Conservation (phyloP, 2,888 invertebrate genomes). For the Clivina fossor region DNA sequence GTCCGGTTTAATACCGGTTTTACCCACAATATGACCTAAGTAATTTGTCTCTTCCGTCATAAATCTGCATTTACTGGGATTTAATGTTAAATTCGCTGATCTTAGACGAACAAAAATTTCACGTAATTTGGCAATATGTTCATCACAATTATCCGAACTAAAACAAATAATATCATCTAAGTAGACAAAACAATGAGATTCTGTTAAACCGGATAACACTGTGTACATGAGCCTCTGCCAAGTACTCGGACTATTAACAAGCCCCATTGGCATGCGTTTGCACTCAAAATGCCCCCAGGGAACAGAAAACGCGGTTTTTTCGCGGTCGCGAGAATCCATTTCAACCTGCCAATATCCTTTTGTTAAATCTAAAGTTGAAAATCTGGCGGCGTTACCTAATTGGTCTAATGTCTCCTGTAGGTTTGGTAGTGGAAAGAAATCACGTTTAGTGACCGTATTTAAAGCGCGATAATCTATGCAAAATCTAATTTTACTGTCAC, state of each 20-base stretch:
- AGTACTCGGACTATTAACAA: slow-evolving; percentile 41
- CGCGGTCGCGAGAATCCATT: slow-evolving; percentile 33
- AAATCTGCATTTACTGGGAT: slow-evolving; percentile 40
- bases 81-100: slow-evolving; percentile 36
- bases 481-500: slow-evolving; percentile 38
- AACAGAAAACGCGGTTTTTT: slow-evolving; percentile 37
- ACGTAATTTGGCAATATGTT: slow-evolving; percentile 35
- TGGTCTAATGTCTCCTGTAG: slow-evolving; percentile 36
- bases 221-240: slow-evolving; percentile 44
- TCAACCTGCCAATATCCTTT: slow-evolving; percentile 38
- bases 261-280: slow-evolving; percentile 44
- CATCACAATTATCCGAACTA: slow-evolving; percentile 22
- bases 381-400: slow-evolving; percentile 34
- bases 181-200: slow-evolving; percentile 38
- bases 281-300: slow-evolving; percentile 44
- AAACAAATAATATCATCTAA: slow-evolving; percentile 37
- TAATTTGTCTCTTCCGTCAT: slow-evolving; percentile 32
- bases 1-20: slow-evolving; percentile 35
- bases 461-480: slow-evolving; percentile 43
- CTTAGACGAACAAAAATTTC: slow-evolving; percentile 35
- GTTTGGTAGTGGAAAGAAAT: slow-evolving; percentile 37
- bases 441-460: slow-evolving; percentile 39
- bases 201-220: slow-evolving; percentile 40
- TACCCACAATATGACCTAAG: slow-evolving; percentile 34
- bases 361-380: slow-evolving; percentile 37